Base-by-base conservation (phyloP, 2,113 vertebrate genomes). In the Cyphomyrus plagiostoma region DNA sequence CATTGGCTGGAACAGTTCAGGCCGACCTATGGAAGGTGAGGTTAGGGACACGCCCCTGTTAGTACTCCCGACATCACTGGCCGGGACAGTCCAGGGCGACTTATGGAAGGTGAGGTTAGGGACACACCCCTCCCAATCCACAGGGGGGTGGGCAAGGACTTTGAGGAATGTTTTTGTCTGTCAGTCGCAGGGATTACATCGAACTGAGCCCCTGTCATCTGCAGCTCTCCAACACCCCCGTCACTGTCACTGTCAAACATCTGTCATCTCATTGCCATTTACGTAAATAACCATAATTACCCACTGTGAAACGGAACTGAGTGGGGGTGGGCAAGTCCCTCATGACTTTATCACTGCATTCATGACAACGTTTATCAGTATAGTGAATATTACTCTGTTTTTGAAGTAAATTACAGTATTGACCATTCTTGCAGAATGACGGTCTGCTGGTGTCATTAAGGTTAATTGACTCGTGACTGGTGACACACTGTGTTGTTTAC, bases 21-120 rank as follows among this genome's bases (percentile, higher is more conserved):
- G 87, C 95, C 97, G 89, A 98, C 95, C 98, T 99, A 89, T 49
- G 46, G 62, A 74, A 92, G 83, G 30, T 50, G 83, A 3, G 52
- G n/a, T 45, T 13, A 70, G 46, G 23, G 5, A 35, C 15, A 48
- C 30, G 5, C 53, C 83, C n/a, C 49, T 21, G 48, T 66, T 5
- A 93, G 58, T 99, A 99, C 4, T 95, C 92, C 42, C 95, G 96
- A 94, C 97, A 98, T 90, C 96, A 95, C 50, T 97, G 94, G 86
- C 95, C 93, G 3, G 97, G 96, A 92, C 97, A 99, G 89, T 98
- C 98, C 94, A 99, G 94, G 88, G 95, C 97, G 89, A 98, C 95
- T 98, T 99, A 89, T 49, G 50, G 58, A 48, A 92, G 83, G 26
- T 49, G 83, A 2, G 39, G 15, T n/a, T 30, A 66, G 46, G 21